phyloP scores from a whole-genome alignment of 2,797 vertebrate species.

The Petrocephalus sullivani region DNA sequence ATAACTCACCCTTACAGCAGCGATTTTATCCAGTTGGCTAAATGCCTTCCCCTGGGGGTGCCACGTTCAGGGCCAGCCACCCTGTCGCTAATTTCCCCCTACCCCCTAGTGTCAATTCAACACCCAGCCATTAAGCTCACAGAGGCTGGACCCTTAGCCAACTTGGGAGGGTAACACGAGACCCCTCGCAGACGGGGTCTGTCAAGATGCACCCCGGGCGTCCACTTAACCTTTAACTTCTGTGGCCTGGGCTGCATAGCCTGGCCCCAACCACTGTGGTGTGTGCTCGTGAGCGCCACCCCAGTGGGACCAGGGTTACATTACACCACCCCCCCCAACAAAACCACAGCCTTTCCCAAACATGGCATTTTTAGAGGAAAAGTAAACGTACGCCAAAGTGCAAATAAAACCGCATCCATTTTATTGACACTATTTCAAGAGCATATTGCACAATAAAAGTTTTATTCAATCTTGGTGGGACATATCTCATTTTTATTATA shows the following conservation, averaged over 20 bases:
- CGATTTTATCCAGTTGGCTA: conserved; percentile 19
- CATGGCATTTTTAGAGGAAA: neutral
- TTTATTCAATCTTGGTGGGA: conserved; percentile 41
- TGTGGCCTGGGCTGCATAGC: neutral
- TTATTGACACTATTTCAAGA: conserved; percentile 58
- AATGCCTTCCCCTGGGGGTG: conserved; percentile 24
- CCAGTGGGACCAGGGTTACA: neutral
- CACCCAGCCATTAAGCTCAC: conserved; percentile 11
- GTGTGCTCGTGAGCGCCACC: neutral
- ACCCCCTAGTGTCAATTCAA: conserved; percentile 15
- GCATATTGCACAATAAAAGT: conserved; percentile 58
- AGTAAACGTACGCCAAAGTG: neutral
- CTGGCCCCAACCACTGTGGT: neutral
- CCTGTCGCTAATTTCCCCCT: conserved; percentile 13
- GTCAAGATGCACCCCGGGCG: conserved; percentile 17
- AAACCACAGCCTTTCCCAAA: neutral
- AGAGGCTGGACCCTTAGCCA: neutral
- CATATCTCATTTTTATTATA: conserved; percentile 32
- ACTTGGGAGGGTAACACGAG: conserved; percentile 9
- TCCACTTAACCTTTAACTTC: conserved; percentile 32
- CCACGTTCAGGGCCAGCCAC: neutral
- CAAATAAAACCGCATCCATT: conserved; percentile 43
- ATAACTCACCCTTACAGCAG: conserved; percentile 24
- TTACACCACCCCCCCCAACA: neutral
- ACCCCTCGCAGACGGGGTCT: conserved; percentile 27